Conservation (phyloP, 2,113 vertebrate species). For the Gavialis gangeticus region DNA sequence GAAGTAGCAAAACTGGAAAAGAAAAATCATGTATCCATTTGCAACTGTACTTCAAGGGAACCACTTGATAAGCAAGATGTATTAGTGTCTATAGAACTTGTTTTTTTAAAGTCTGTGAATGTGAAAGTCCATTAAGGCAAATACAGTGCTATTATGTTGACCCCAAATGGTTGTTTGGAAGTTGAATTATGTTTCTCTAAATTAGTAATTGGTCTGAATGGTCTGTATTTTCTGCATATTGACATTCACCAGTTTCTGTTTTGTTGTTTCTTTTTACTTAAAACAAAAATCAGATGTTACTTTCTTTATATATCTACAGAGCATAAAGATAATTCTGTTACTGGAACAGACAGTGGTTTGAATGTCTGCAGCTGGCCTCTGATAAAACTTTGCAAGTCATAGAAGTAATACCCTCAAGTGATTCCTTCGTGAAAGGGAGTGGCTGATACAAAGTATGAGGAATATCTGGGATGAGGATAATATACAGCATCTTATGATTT, state of each 20-base stretch:
- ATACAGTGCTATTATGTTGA: background rate
- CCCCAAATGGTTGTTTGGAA: background rate
- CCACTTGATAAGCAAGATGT: slow-evolving; percentile 36
- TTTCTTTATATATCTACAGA: background rate
- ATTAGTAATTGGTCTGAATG: slow-evolving; percentile 42
- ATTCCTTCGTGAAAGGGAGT: background rate
- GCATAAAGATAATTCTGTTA: slow-evolving; percentile 30
- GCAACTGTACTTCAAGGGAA: slow-evolving; percentile 48
- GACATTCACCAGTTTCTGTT: slow-evolving; percentile 29
- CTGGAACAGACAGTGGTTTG: slow-evolving; percentile 10
- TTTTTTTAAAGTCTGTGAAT: background rate
- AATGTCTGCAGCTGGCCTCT: slow-evolving; percentile 5
- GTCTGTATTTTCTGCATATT: slow-evolving; percentile 36
- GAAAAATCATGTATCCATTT: slow-evolving; percentile 22
- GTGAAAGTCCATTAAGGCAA: background rate
- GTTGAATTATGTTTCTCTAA: slow-evolving; percentile 38
- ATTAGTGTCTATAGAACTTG: slow-evolving; percentile 7
- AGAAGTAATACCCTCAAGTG: fast-evolving
- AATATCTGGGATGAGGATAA: background rate
- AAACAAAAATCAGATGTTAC: slow-evolving; percentile 35
- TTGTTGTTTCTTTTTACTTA: slow-evolving; percentile 24
- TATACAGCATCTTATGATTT: background rate
- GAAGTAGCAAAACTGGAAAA: slow-evolving; percentile 52
- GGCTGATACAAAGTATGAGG: background rate
- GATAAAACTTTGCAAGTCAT: background rate